Conservation (phyloP, 2,888 invertebrate species). For the Resseliella maxima region DNA sequence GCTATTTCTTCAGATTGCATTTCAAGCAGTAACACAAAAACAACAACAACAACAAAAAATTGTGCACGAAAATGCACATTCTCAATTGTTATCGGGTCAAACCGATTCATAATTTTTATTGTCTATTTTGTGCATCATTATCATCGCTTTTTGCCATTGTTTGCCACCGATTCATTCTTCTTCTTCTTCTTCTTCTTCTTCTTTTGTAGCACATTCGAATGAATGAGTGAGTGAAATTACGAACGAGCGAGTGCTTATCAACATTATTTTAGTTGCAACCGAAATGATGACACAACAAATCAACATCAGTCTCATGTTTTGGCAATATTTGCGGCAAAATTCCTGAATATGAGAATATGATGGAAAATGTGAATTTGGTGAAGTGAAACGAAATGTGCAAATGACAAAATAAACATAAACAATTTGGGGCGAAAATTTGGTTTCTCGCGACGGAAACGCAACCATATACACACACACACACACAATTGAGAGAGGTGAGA, state of each 20-base stretch:
- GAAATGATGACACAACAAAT: background rate
- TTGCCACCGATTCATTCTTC: no score
- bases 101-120: slow-evolving; percentile 48
- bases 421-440: background rate
- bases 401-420: slow-evolving; percentile 32
- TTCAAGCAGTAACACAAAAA: background rate
- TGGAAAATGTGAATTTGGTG: slow-evolving; percentile 30
- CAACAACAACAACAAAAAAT: background rate
- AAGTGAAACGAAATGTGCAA: slow-evolving; percentile 49
- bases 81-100: slow-evolving; percentile 19
- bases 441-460: background rate
- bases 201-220: no score
- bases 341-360: background rate
- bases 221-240: no score
- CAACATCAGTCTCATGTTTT: background rate
- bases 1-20: background rate
- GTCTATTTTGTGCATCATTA: slow-evolving; percentile 13
- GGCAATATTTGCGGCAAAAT: slow-evolving; percentile 26
- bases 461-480: background rate
- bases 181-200: no score
- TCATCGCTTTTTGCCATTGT: background rate
- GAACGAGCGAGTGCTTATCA: background rate
- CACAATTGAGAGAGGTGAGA: no score
- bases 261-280: background rate
- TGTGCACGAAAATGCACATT: background rate